Evolutionary conservation across 2,888 invertebrate genomes (phyloP), one percentile per base, ranked within the genome.

Genomic region (Nymphalis polychloros): DNA sequence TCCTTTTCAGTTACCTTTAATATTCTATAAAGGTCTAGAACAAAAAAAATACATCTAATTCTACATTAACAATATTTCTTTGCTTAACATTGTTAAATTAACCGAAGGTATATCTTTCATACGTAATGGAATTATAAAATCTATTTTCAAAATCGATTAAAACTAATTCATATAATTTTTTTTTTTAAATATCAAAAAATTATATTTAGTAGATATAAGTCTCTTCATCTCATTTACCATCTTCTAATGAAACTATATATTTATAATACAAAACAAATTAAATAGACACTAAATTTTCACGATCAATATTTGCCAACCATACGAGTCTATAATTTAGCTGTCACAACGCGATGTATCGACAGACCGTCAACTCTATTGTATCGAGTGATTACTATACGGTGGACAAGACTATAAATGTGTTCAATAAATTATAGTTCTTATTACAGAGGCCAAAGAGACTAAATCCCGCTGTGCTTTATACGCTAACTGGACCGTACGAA

Each of bases 251-350:
- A 31, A 31, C 2, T 8, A 48, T 48, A 48, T 23, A 60, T 59
- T 46, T 64, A 64, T 59, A 67, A 48, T 49, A 23, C 49, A 49
- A 23, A 64, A 49, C 31, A 41, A 41, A 41, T 13, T 19, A 49
- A 68, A 70, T 68, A 62, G 64, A 68, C 62, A 71, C 60, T 49
- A 66, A 57, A 67, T 67, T 61, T 66, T 72, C 73, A 68, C 70
- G 67, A 70, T 55, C 31, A 67, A 49, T 59, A 64, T 70, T 63
- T 74, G 72, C 74, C 68, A 69, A 73, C 75, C 72, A 67, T 73
- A 72, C 73, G 10, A 61, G 60, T 62, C 70, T 66, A 72, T 72
- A 78, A 79, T 78, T 78, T 77, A 74, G 73, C 77, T 78, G 78
- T 78, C 78, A 77, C 72, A 75, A 60, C 64, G 60, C 47, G 70